Conservation (phyloP, 1,140 invertebrate genomes). For the Drosophila ananassae region DNA sequence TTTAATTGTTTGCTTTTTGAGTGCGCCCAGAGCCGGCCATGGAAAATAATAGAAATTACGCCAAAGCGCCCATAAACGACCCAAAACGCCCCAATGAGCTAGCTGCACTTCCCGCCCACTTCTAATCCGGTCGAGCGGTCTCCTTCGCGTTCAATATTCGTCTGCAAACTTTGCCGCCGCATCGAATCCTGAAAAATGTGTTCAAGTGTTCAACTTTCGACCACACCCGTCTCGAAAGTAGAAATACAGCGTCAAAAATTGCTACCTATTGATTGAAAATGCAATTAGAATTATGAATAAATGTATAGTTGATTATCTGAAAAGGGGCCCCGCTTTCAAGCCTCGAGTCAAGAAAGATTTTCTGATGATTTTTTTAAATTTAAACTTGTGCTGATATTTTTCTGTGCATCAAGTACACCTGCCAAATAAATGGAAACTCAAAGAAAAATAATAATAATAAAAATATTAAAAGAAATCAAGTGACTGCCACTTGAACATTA, state of each 20-base stretch:
- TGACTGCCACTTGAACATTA: slow-evolving; percentile 46
- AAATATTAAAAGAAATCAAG: neutral
- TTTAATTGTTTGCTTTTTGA: slow-evolving; percentile 79
- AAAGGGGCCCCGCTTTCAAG: too few relatives aligned
- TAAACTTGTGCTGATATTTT: too few relatives aligned
- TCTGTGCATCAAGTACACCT: slow-evolving; percentile 34
- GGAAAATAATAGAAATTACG: slow-evolving; percentile 80
- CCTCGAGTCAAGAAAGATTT: too few relatives aligned
- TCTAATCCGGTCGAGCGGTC: slow-evolving; percentile 26
- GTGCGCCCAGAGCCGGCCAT: slow-evolving; percentile 38
- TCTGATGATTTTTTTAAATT: too few relatives aligned
- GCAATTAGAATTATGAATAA: too few relatives aligned
- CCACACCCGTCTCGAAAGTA: slow-evolving; percentile 4
- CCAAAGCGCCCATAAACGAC: slow-evolving; percentile 71
- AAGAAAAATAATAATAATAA: slow-evolving; percentile 1
- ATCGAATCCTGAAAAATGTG: slow-evolving; percentile 31
- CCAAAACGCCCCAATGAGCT: slow-evolving; percentile 45
- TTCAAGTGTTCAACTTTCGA: slow-evolving; percentile 49
- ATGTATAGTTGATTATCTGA: neutral
- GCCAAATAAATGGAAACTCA: slow-evolving; percentile 14
- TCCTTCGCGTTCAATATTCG: slow-evolving; percentile 56
- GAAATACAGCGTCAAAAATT: neutral
- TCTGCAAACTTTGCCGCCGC: slow-evolving; percentile 68
- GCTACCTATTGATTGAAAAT: too few relatives aligned
- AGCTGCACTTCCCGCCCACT: slow-evolving; percentile 55